Percentiles rank a stretch among this genome's conserved stretches.
phyloP scores from a whole-genome alignment of 2,113 vertebrate species.

The Callithrix jacchus region DNA sequence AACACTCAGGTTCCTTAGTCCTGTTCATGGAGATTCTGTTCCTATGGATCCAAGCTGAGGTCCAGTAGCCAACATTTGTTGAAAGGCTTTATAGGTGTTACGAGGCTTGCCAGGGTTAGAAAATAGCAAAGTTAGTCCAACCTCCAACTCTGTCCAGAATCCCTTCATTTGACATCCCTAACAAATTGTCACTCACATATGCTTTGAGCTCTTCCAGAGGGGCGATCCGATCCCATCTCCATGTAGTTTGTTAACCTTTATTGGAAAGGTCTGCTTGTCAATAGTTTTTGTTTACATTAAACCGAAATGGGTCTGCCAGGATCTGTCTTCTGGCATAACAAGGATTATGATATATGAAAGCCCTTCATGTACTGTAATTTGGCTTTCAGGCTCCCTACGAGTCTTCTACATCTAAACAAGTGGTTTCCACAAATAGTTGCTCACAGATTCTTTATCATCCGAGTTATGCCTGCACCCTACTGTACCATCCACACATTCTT shows the following conservation, averaged over 20 bases:
- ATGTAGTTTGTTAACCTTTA: not conserved
- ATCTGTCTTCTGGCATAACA: not conserved
- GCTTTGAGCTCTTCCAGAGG: not conserved
- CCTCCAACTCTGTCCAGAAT: not conserved
- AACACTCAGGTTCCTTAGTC: not conserved
- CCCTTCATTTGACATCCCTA: not conserved
- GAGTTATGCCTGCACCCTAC: not conserved
- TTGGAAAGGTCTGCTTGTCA: not conserved
- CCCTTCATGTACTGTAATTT: not conserved
- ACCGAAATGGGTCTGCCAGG: not conserved
- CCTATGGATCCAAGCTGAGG: not conserved
- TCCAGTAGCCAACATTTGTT: not conserved
- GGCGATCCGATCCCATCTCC: not conserved
- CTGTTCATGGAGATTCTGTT: not conserved
- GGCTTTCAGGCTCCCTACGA: not conserved
- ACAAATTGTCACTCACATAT: not conserved
- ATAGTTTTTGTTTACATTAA: not conserved
- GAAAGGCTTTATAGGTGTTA: not conserved
- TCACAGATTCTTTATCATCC: not conserved
- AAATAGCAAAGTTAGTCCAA: not conserved
- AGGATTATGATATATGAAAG: not conserved
- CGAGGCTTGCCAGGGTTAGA: not conserved
- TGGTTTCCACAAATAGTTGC: not conserved
- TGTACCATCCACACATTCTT: not conserved
- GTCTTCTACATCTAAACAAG: not conserved